Evolutionary conservation across 2,888 invertebrate genomes (phyloP), one percentile per base, ranked within the genome.

Genomic region (Melanchra persicariae): DNA sequence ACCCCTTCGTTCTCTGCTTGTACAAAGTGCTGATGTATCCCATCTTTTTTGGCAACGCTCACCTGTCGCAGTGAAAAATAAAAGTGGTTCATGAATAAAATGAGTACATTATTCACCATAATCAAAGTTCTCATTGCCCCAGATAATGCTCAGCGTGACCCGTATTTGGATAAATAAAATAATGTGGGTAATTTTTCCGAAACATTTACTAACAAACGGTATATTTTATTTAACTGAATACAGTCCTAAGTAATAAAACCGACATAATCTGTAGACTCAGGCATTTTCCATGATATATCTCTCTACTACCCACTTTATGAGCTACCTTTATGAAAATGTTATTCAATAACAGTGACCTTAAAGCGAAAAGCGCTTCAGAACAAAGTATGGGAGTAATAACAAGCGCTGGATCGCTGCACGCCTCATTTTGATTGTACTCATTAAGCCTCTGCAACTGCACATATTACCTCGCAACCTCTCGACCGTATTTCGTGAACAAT

Each of bases 381-480:
- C 84, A 85, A 82, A 81, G 84, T 84, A 84, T 72, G 77, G 57
- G 64, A 85, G 79, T 82, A 83, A 85, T 85, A 85, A 82, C 84
- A 84, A 81, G 78, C 83, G 87, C 82, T 83, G 82, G 75, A 81
- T 71, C 78, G 79, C 76, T 81, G 83, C 79, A 80, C 69, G 61
- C 80, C 79, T 86, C 89, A 87, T 90, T 90, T 89, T 90, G 89
- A 91, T 88, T 90, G 86, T 85, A 69, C 89, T 88, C 88, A 91
- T 91, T 91, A 90, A 86, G 71, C 79, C 80, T 72, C 82, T 79
- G 84, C 79, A 81, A 76, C 84, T 81, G 84, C 80, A 78, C 79
- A 77, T 71, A 82, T 81, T 85, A 77, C 72, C 70, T 64, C 61
- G 67, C 67, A 80, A 79, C 82, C 83, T 84, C 76, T 82, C 80